These are phyloP conservation scores for Papilio helenus DNA, from an alignment of 1,140 invertebrate genomes.

Conservation along the genomic window DNA sequence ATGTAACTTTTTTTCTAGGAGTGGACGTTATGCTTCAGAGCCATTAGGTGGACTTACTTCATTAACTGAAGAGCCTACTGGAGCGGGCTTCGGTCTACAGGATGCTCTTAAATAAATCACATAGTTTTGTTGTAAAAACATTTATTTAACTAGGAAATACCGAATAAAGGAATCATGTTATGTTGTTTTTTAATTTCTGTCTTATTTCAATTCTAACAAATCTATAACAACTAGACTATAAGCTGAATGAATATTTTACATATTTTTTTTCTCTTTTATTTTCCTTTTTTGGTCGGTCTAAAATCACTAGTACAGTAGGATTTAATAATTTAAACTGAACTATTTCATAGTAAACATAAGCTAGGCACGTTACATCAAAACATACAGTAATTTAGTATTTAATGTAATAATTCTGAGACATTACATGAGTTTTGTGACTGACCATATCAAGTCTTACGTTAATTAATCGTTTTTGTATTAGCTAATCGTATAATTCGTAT, in stretches of 20 bases:
- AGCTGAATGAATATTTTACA: too few species aligned
- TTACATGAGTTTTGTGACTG: too few species aligned
- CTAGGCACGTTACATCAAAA: too few species aligned
- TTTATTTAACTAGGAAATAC: constrained; percentile 67
- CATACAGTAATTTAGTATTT: too few species aligned
- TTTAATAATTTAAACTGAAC: too few species aligned
- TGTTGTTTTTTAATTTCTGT: constrained; percentile 48
- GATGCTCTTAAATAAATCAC: constrained; percentile 88
- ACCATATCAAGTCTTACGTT: background rate
- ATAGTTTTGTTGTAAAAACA: constrained; percentile 52
- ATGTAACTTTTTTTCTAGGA: constrained; percentile 82
- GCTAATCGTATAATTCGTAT: constrained; percentile 1
- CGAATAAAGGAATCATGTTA: constrained; percentile 78
- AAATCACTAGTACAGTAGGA: too few species aligned
- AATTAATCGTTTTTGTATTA: background rate
- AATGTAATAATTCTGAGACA: too few species aligned
- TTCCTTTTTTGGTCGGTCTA: too few species aligned
- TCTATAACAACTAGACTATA: too few species aligned
- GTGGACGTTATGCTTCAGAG: constrained; percentile 95
- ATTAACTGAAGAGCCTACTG: constrained; percentile 92
- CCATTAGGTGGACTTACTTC: constrained; percentile 94
- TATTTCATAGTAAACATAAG: too few species aligned
- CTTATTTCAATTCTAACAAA: background rate
- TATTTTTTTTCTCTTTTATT: too few species aligned
- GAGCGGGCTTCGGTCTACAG: constrained; percentile 95